phyloP scores from a whole-genome alignment of 2,113 vertebrate genomes.

The Aleadryas rufinucha region DNA sequence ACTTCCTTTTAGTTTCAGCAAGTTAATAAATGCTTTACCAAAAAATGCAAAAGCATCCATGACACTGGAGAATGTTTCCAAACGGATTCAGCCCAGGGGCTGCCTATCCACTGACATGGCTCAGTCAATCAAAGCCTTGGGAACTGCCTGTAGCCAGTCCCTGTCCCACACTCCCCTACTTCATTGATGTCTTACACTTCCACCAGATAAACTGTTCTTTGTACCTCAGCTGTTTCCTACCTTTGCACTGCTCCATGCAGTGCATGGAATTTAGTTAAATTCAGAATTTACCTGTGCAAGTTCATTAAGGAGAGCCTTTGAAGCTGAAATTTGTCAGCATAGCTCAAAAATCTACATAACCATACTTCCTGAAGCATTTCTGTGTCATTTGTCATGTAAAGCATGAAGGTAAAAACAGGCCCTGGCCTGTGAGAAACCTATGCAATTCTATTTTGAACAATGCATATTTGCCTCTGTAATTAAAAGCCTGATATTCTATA shows the following conservation, averaged over 20 bases:
- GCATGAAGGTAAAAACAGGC: not conserved
- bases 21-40: not conserved
- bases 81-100: not conserved
- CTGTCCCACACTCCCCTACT: not conserved
- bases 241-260: not conserved
- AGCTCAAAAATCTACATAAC: not conserved
- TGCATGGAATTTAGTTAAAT: not conserved
- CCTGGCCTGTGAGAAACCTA: not conserved
- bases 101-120: not conserved
- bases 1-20: not conserved
- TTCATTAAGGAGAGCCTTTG: not conserved
- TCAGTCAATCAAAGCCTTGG: not conserved
- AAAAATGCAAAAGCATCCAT: not conserved
- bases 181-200: not conserved
- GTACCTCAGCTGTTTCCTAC: not conserved
- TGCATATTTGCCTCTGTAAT: not conserved
- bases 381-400: not conserved
- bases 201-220: not conserved
- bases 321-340: not conserved
- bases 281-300: not conserved
- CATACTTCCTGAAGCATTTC: not conserved
- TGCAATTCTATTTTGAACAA: not conserved
- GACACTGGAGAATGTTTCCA: fast-evolving
- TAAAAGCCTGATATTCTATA: not conserved
- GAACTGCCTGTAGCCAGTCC: not conserved